Base-by-base conservation (phyloP, 2,797 vertebrate genomes). In the Lacerta bilineata region DNA sequence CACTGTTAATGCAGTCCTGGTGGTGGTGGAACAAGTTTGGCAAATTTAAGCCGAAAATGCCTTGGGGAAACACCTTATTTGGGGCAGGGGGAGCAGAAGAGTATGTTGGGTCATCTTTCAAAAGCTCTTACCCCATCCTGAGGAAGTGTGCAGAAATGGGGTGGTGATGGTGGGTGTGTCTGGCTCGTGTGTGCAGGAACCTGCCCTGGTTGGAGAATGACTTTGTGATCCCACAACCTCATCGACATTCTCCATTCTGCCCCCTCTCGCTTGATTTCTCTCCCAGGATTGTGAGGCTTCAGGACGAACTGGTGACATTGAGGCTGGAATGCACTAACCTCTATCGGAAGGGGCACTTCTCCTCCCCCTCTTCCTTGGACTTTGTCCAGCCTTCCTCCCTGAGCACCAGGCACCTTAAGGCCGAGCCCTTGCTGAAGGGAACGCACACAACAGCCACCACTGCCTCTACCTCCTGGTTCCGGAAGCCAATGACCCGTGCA, bases 281-380 rank as follows among this genome's bases (percentile, higher is more conserved):
- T 89, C 78, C 59, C 96, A 99, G 99, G 96, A 98, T 97, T 84
- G 97, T 98, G 87, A 95, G 98, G 93, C 97, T 99, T 84, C 98
- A 99, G 87, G 99, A 99, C 55, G 99, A 99, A 95, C 97, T 99
- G 97, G 98, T 99, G 94, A 98, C 98, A 0, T 95, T 99, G 95
- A 96, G 98, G 76, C 95, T 99, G 77, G 98, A 99, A 93, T 99
- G 98, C 96, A 98, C 98, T 88, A 99, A 98, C 84, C 95, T 99
- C 76, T 99, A 99, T 96, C 98, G 98, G 90, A 99, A 98, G 90
- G 99, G 98, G 0, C 97, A 99, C 93, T 99, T 99, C 93, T 96
- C 98, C 36, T 90, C 96, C 50, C 94, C 96, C 36, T 96, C 98
- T 39, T 90, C 96, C 55, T 94, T 96, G 69, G 98, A 98, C 79